Conservation (phyloP, 2,113 vertebrate genomes). For the Ploceus nigricollis region DNA sequence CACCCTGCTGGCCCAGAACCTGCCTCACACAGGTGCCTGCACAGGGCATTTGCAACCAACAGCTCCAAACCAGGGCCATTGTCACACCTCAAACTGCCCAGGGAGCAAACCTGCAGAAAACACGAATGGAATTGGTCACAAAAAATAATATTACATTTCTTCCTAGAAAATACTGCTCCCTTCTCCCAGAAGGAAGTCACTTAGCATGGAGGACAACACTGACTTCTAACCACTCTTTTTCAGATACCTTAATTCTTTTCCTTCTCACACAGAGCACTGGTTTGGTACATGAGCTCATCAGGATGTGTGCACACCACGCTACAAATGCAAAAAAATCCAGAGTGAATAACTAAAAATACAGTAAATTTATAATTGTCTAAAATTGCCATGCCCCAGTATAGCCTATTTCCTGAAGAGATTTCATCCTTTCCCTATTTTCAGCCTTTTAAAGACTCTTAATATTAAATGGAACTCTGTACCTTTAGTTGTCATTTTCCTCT, state of each 20-base stretch:
- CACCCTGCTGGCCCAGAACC: background rate
- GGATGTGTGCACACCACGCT: too few species aligned
- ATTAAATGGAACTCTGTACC: slow-evolving; percentile 49
- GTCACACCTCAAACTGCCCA: background rate
- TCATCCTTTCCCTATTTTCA: background rate
- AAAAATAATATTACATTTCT: background rate
- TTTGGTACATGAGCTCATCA: background rate
- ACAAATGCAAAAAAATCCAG: background rate
- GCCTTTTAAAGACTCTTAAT: background rate
- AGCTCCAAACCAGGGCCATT: background rate
- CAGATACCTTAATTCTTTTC: background rate
- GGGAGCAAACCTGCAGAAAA: background rate
- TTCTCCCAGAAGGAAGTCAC: background rate
- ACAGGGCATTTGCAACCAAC: too few species aligned
- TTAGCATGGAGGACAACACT: background rate
- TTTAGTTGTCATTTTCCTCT: slow-evolving; percentile 63
- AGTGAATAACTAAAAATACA: background rate
- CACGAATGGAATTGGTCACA: background rate
- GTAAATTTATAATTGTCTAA: background rate
- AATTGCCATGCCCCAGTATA: background rate
- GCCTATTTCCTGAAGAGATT: background rate
- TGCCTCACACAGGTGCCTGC: background rate
- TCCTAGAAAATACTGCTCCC: background rate
- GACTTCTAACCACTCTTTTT: background rate
- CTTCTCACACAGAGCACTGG: background rate